Percentiles rank a stretch among this genome's conserved stretches.
Evolutionary conservation across 2,797 vertebrate genomes (phyloP).

Genomic region (Muscicapa striata): DNA sequence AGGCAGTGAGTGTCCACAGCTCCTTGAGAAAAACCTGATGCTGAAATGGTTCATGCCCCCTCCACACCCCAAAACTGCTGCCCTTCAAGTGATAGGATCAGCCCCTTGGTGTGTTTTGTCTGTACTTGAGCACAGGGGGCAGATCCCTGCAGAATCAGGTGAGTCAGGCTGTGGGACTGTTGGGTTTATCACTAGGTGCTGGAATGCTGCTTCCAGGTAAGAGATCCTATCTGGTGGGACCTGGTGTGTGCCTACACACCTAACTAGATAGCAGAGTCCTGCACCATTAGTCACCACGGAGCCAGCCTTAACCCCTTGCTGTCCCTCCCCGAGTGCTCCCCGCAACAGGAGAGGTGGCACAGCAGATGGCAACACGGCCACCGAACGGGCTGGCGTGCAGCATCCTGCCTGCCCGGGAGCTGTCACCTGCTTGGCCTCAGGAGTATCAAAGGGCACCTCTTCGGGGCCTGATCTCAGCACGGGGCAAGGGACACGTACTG

Average conservation of each 20-base stretch:
- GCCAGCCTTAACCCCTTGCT: conserved; percentile 29
- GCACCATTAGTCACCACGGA: conserved; percentile 18
- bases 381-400: fast-evolving
- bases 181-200: neutral
- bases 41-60: neutral
- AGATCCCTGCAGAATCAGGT: neutral
- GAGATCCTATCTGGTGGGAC: conserved; percentile 45
- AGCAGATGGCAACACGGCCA: neutral
- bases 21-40: neutral
- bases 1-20: fast-evolving
- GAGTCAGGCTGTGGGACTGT: conserved; percentile 22
- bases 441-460: neutral
- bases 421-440: neutral
- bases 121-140: neutral
- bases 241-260: conserved; percentile 59
- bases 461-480: neutral
- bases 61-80: neutral
- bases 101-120: neutral
- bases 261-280: conserved; percentile 51
- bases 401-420: neutral
- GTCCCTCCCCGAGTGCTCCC: neutral
- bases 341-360: fast-evolving
- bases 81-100: fast-evolving
- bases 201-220: conserved; percentile 62
- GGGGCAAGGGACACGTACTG: neutral